These are phyloP conservation scores for Dilophus febrilis DNA, from an alignment of 2,888 invertebrate species.

Conservation along the genomic window DNA sequence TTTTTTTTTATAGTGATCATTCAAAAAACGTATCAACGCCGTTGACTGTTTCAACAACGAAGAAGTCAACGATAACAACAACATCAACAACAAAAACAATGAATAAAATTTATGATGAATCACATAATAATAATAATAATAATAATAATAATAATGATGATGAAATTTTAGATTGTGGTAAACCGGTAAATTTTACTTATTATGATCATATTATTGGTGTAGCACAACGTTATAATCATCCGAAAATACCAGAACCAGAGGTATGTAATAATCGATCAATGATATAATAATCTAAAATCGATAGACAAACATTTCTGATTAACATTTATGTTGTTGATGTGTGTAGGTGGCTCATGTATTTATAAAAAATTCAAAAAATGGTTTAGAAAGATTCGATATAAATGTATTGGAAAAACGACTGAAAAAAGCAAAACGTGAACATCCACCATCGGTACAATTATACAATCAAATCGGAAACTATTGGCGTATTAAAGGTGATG, in stretches of 20 bases:
- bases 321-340: background rate
- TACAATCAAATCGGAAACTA: conserved; percentile 87
- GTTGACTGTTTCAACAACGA: no score
- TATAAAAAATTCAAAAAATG: conserved; percentile 38
- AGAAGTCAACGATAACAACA: background rate
- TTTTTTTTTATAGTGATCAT: no score
- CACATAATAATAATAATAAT: conserved; percentile 25
- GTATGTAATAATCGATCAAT: no score
- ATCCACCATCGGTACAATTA: conserved; percentile 66
- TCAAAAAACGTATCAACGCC: no score
- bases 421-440: conserved; percentile 64
- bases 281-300: no score
- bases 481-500: conserved; percentile 79
- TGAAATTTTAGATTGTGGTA: conserved; percentile 56
- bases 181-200: conserved; percentile 72
- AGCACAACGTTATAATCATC: conserved; percentile 64
- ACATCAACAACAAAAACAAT: conserved; percentile 19
- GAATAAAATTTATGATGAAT: conserved; percentile 29
- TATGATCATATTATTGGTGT: conserved; percentile 79
- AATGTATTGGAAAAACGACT: conserved; percentile 54
- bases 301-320: no score
- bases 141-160: conserved; percentile 45
- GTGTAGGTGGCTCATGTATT: conserved; percentile 53
- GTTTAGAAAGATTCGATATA: conserved; percentile 51
- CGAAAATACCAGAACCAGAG: conserved; percentile 70